Conservation (phyloP, 2,797 vertebrate genomes). For the Phrynocephalus forsythii region DNA sequence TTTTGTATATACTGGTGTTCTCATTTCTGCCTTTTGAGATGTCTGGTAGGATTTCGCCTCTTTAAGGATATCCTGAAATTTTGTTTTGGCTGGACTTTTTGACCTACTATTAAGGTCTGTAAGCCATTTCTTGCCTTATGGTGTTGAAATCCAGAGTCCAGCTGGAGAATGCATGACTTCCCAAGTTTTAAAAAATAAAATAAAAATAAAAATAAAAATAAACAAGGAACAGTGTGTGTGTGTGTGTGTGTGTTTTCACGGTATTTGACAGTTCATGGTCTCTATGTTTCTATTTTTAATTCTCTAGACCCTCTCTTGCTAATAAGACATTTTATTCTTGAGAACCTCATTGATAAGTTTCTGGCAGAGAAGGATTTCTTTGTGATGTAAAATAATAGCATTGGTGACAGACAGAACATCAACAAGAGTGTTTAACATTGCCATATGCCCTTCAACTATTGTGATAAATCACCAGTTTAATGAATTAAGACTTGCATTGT, state of each 20-base stretch:
- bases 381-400: slow-evolving; percentile 11
- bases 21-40: background rate
- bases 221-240: too few species aligned
- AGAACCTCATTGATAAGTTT: background rate
- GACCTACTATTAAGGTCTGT: background rate
- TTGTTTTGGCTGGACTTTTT: background rate
- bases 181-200: background rate
- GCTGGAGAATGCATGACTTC: background rate
- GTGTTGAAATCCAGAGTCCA: background rate
- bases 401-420: background rate
- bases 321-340: background rate
- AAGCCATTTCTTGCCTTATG: background rate
- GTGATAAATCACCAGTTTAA: slow-evolving; percentile 43
- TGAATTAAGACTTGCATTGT: slow-evolving; percentile 25
- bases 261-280: background rate
- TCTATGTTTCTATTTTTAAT: background rate
- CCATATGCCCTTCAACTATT: slow-evolving; percentile 41
- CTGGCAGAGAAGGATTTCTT: background rate
- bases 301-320: too few species aligned
- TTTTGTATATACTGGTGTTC: too few species aligned
- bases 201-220: background rate
- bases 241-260: background rate
- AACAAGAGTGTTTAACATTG: slow-evolving; percentile 16
- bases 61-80: background rate
- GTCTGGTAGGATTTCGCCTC: background rate